A percentile compares a stretch with the other conserved stretches of the same genome.
These are phyloP conservation scores for Sebastes hubbsi DNA, from an alignment of 2,797 vertebrate species.

Conservation along the genomic window DNA sequence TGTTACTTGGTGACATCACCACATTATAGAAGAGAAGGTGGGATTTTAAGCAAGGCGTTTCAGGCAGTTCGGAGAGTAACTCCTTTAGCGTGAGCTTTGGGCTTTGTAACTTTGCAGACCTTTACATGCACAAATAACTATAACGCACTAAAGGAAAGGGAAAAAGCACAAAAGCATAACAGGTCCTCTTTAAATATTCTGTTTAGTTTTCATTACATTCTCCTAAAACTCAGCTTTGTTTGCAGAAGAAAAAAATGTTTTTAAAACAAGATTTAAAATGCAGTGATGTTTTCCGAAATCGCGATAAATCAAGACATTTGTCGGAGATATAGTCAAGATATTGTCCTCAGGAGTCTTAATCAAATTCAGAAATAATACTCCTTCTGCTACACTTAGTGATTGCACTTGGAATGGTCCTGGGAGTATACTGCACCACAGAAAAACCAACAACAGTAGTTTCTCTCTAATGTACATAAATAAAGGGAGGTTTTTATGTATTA, in stretches of 20 bases:
- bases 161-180: not conserved
- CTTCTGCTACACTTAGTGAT: conserved; percentile 23
- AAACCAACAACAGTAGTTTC: conserved; percentile 4
- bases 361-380: not conserved
- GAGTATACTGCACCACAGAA: conserved; percentile 26
- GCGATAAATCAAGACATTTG: not conserved
- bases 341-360: not conserved
- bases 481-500: not conserved
- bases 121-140: not conserved
- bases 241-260: not conserved
- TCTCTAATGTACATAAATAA: conserved; percentile 1
- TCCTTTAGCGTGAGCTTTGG: not conserved
- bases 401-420: conserved; percentile 42
- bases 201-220: not conserved
- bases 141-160: not conserved
- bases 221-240: not conserved
- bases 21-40: not conserved
- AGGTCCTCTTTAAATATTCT: not conserved
- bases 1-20: not conserved
- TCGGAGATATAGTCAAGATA: not conserved
- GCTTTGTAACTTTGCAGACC: not conserved
- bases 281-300: not conserved
- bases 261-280: not conserved
- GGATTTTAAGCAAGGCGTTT: not conserved
- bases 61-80: not conserved